Evolutionary conservation across 2,113 vertebrate genomes (phyloP).

Genomic region (Leucoraja erinaceus): DNA sequence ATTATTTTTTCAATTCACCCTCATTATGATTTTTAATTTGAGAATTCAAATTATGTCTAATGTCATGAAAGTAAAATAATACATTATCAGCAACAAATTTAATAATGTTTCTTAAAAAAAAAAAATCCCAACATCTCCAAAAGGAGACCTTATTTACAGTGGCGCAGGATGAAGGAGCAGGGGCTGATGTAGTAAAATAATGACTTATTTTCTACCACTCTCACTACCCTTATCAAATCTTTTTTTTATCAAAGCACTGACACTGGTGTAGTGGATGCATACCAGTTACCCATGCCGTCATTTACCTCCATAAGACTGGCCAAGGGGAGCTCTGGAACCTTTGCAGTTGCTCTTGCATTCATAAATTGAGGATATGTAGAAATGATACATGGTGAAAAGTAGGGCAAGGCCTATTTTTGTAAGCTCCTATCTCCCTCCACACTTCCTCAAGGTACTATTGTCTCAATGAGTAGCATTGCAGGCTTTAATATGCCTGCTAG

Average conservation of each 20-base stretch:
- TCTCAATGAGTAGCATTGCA: background rate
- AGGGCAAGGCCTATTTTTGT: background rate
- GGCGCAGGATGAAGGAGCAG: background rate
- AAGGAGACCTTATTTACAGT: background rate
- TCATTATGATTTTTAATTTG: background rate
- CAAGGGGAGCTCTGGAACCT: background rate
- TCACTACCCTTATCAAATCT: too few relatives aligned
- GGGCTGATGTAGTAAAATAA: background rate
- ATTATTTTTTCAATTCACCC: too few relatives aligned
- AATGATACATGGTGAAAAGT: background rate
- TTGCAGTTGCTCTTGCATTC: background rate
- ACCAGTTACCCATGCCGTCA: background rate
- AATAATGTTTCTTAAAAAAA: background rate
- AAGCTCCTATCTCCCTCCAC: background rate
- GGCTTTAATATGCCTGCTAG: background rate
- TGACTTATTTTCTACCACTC: background rate
- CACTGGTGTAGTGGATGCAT: too few relatives aligned
- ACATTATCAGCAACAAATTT: background rate
- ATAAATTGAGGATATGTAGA: background rate
- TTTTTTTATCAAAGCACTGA: background rate
- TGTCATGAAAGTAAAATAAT: background rate
- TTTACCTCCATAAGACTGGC: too few relatives aligned
- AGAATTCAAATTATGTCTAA: background rate
- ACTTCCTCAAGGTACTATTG: background rate
- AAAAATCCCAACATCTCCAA: background rate